Percentiles rank a stretch among this genome's conserved stretches.
These are phyloP conservation scores for Gobio occitaniae DNA, from an alignment of 2,797 vertebrate genomes.

Conservation along the genomic window DNA sequence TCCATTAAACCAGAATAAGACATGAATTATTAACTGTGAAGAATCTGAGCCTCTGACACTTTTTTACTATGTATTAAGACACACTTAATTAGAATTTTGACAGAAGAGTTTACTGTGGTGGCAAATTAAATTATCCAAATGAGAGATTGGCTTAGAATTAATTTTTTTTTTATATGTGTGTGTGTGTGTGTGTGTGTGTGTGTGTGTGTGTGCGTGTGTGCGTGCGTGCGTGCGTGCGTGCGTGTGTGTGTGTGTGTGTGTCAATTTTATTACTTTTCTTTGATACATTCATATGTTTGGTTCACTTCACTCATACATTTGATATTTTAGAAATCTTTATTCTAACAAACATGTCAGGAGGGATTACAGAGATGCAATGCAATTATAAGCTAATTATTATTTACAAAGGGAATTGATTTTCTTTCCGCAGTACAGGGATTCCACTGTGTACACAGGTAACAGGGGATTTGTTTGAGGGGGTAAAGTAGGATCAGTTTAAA, in stretches of 20 bases:
- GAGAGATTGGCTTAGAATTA: background rate
- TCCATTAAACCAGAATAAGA: background rate
- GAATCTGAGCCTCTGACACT: conserved; percentile 9
- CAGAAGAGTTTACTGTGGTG: background rate
- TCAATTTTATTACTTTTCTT: background rate
- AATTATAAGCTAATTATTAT: background rate
- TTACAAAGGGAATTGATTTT: conserved; percentile 19
- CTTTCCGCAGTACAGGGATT: background rate
- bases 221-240: too few species aligned
- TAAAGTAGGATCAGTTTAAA: conserved; percentile 26
- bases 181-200: too few species aligned
- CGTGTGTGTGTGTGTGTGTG: background rate
- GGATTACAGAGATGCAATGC: background rate
- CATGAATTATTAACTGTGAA: conserved; percentile 4
- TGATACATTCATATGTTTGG: background rate
- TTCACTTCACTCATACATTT: background rate
- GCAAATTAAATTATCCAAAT: conserved; percentile 3
- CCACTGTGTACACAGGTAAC: conserved; percentile 23
- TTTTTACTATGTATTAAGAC: background rate
- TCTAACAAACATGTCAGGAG: background rate
- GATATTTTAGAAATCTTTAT: background rate
- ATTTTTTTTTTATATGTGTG: too few species aligned
- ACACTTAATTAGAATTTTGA: background rate
- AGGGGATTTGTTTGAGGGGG: conserved; percentile 14
- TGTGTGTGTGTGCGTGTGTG: too few species aligned